Evolutionary conservation across 2,888 invertebrate species (phyloP), one percentile per base, ranked within the genome.

Genomic region (Aelia acuminata): DNA sequence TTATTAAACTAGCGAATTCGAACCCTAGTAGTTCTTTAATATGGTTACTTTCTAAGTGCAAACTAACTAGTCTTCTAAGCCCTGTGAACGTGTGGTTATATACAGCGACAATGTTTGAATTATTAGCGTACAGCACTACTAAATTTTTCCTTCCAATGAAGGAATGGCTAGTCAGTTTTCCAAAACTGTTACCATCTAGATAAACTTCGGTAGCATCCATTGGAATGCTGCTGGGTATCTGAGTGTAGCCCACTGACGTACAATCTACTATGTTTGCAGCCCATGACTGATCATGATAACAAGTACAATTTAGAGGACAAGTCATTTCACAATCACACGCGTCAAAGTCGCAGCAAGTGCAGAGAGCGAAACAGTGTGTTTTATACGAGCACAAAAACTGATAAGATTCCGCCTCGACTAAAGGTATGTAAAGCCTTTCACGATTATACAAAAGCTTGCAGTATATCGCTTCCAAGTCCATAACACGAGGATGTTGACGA

Each of bases 301-400:
- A 98, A 89, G 96, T 96, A 94, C 98, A 98, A 92, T 97, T 97
- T 84, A 94, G 94, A 85, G 98, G 98, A 92, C 98, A 98, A 90
- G 97, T 97, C 97, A 98, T 98, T 94, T 98, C 97, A 93, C 98
- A 98, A 93, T 98, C 98, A 93, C 98, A 98, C 87, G 97, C 97
- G 92, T 98, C 98, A 93, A 97, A 98, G 92, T 98, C 98, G 93
- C 98, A 98, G 93, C 98, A 98, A 92, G 97, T 97, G 92, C 98
- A 98, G 90, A 97, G 94, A 22, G 98, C 96, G 92, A 98, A 98
- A 93, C 98, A 98, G 92, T 98, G 97, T 70, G 96, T 96, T 93
- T 96, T 96, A 93, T 98, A 98, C 90, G 96, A 95, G 94, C 98
- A 98, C 91, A 98, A 94, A 93, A 98, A 98, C 93, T 98, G 97